phyloP scores from a whole-genome alignment of 2,888 invertebrate genomes.

The Mellilla xanthometata region DNA sequence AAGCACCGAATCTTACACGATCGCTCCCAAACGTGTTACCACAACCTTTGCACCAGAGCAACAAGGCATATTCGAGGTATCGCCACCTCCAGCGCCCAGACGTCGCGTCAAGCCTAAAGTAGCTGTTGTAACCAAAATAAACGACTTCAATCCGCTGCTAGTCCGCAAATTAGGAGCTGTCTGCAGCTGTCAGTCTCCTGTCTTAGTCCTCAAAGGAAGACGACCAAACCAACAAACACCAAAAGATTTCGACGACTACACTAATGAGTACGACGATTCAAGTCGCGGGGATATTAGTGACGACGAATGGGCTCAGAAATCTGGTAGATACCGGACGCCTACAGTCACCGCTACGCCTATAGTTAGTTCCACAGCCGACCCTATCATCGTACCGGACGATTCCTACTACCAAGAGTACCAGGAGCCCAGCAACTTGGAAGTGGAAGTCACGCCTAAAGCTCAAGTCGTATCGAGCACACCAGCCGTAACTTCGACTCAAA shows the following conservation, averaged over 20 bases:
- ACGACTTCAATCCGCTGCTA: slow-evolving; percentile 87
- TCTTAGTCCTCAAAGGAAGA: slow-evolving; percentile 74
- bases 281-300: slow-evolving; percentile 56
- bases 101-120: slow-evolving; percentile 73
- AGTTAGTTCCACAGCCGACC: slow-evolving; percentile 67
- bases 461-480: slow-evolving; percentile 62
- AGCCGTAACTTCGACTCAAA: slow-evolving; percentile 54
- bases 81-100: slow-evolving; percentile 49
- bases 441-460: slow-evolving; percentile 50
- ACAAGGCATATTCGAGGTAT: slow-evolving; percentile 68
- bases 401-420: slow-evolving; percentile 73
- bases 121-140: slow-evolving; percentile 85
- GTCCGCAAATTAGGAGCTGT: slow-evolving; percentile 88
- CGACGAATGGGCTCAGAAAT: slow-evolving; percentile 51
- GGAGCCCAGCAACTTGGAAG: slow-evolving; percentile 51
- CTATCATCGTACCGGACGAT: slow-evolving; percentile 77
- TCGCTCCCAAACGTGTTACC: slow-evolving; percentile 44
- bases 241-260: slow-evolving; percentile 55
- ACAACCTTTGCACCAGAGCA: slow-evolving; percentile 60
- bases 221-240: slow-evolving; percentile 56
- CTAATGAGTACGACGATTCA: slow-evolving; percentile 50
- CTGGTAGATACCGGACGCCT: slow-evolving; percentile 41
- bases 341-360: slow-evolving; percentile 53
- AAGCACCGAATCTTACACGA: slow-evolving; percentile 48
- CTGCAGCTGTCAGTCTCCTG: slow-evolving; percentile 86